Conservation (phyloP, 2,113 vertebrate species). For the Echinops telfairi region DNA sequence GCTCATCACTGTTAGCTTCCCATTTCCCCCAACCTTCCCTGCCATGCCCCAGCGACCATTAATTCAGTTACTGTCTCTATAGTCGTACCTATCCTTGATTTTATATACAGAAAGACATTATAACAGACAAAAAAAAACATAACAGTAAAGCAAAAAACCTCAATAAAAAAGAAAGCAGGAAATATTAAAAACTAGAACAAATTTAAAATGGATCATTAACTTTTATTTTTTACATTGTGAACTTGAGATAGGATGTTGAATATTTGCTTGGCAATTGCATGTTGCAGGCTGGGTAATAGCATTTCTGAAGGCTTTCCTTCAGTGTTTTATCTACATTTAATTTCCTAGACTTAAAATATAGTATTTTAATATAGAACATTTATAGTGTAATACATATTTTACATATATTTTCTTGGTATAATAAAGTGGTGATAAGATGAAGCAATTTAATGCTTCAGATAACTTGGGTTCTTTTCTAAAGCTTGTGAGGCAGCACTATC, state of each 20-base stretch:
- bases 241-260: conserved; percentile 13
- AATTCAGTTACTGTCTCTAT: too few relatives aligned
- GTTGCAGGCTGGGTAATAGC: neutral
- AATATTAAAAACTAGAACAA: too few relatives aligned
- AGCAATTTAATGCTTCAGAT: conserved; percentile 10
- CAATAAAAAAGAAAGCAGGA: too few relatives aligned
- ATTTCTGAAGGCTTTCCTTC: neutral
- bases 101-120: too few relatives aligned
- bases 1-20: too few relatives aligned
- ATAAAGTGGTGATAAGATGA: neutral
- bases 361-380: conserved; percentile 25
- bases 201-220: neutral
- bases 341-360: conserved; percentile 49
- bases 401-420: conserved; percentile 55
- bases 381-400: neutral
- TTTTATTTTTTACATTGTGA: conserved; percentile 50
- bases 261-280: neutral
- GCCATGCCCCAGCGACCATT: too few relatives aligned
- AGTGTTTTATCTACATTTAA: neutral
- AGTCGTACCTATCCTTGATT: too few relatives aligned
- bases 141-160: too few relatives aligned
- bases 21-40: too few relatives aligned
- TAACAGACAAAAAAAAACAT: too few relatives aligned
- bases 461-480: neutral
- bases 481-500: neutral